Evolutionary conservation across 2,797 vertebrate genomes (phyloP), one percentile per base, ranked within the genome.

Genomic region (Lepilemur ruficaudatus): DNA sequence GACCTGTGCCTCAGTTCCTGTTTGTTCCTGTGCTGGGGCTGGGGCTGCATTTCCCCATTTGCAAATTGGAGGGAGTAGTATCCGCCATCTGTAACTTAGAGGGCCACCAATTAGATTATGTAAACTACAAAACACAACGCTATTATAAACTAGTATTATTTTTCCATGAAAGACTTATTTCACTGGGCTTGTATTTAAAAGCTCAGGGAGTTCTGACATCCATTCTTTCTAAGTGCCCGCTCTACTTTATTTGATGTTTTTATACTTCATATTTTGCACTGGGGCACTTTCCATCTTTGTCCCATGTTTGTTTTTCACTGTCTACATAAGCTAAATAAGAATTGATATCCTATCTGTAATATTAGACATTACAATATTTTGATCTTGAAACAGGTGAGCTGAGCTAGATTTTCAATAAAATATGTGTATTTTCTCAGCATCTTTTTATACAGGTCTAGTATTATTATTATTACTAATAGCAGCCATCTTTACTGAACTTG

Each of bases 281-380:
- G 9, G 2, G 5, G 5, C 8, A 70, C n/a, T 79, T 46, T 65
- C 18, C 32, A 59, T 73, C 23, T 86, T 93, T 72, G 89, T 57
- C 8, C 25, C n/a, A 2, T 41, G 7, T 70, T 76, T 63, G 10
- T 86, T 76, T 43, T 87, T 75, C 41, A 75, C 80, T 93, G 91
- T 91, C n/a, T 50, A 1, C 84, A 9, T 83, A 89, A 83, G 59
- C 61, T 72, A 87, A 95, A 89, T 65, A 90, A 95, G 73, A 61
- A 72, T 50, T 61, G 7, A 35, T 81, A 48, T 70, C 13, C 6
- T 89, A 7, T 48, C 12, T 76, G 2, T 50, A 69, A 35, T 67
- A 61, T 50, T 90, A 43, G 55, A n/a, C n/a, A 70, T 92, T 38
- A 76, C 3, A 96, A 59, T 67, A n/a, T 57, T 61, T 91, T 28